These are phyloP conservation scores for Dendroctonus ponderosae DNA, from an alignment of 1,140 invertebrate genomes.

Conservation along the genomic window DNA sequence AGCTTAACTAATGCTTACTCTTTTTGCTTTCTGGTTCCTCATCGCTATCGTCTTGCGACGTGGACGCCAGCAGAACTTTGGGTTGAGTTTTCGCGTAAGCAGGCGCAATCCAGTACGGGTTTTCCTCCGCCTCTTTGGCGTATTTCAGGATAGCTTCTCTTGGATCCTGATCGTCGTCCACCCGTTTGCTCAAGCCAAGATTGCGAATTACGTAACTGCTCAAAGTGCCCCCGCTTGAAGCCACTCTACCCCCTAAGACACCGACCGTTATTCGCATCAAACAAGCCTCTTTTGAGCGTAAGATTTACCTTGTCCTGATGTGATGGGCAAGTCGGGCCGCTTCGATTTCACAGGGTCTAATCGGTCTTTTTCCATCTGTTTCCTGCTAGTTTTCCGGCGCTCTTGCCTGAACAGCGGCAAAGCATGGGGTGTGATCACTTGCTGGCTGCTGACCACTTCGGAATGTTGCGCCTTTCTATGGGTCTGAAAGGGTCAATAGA, in stretches of 20 bases:
- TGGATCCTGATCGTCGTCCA: constrained; percentile 95
- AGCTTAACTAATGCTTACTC: constrained; percentile 6
- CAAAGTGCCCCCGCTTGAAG: constrained; percentile 91
- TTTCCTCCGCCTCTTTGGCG: constrained; percentile 94
- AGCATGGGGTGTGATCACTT: constrained; percentile 97
- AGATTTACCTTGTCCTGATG: constrained; percentile 72
- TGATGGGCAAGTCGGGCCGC: constrained; percentile 95
- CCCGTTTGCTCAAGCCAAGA: constrained; percentile 87
- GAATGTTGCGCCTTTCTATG: constrained; percentile 75
- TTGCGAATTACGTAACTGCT: constrained; percentile 97
- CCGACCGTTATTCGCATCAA: constrained; percentile 33
- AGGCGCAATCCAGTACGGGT: constrained; percentile 95
- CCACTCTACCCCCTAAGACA: constrained; percentile 88
- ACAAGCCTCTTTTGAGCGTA: neutral
- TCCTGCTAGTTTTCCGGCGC: constrained; percentile 82
- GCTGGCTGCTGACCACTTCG: constrained; percentile 85
- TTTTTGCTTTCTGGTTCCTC: constrained; percentile 26
- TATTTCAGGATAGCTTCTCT: constrained; percentile 95
- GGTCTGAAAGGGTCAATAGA: neutral
- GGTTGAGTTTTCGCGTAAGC: constrained; percentile 87
- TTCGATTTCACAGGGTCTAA: constrained; percentile 90
- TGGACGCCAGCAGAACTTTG: constrained; percentile 52
- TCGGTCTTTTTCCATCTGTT: constrained; percentile 88
- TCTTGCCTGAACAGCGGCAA: constrained; percentile 94
- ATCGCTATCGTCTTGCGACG: constrained; percentile 1